These are phyloP conservation scores for Sinonovacula constricta DNA, from an alignment of 1,140 invertebrate genomes.

Conservation along the genomic window DNA sequence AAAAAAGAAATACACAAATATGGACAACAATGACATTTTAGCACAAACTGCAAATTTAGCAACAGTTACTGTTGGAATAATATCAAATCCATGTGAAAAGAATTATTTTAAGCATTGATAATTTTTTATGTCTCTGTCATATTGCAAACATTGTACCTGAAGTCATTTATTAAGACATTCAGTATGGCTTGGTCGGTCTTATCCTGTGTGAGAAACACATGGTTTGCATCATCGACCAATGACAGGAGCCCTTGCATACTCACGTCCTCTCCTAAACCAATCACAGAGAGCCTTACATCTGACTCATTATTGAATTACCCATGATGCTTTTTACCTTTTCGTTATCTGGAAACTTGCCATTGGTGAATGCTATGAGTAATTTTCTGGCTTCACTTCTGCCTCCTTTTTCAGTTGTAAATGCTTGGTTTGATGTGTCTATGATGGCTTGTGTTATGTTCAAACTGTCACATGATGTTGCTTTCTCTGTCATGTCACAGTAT, in stretches of 20 bases:
- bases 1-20: too few species aligned
- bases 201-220: constrained; percentile 3
- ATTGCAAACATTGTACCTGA: constrained; percentile 3
- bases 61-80: too few species aligned
- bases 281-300: not conserved
- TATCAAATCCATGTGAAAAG: too few species aligned
- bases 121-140: not conserved
- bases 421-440: not conserved
- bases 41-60: too few species aligned
- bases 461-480: not conserved
- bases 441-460: not conserved
- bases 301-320: not conserved
- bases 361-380: not conserved
- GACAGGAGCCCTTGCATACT: constrained; percentile 1
- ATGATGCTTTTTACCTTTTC: not conserved
- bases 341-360: not conserved
- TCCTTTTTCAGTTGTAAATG: not conserved
- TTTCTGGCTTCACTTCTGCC: constrained; percentile 12
- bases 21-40: too few species aligned
- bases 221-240: constrained; percentile 5
- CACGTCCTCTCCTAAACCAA: constrained; percentile 6
- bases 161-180: not conserved
- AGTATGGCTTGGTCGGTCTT: not conserved
- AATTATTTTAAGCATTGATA: too few species aligned
- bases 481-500: too few species aligned